phyloP scores from a whole-genome alignment of 2,113 vertebrate genomes.

The Propithecus coquereli region DNA sequence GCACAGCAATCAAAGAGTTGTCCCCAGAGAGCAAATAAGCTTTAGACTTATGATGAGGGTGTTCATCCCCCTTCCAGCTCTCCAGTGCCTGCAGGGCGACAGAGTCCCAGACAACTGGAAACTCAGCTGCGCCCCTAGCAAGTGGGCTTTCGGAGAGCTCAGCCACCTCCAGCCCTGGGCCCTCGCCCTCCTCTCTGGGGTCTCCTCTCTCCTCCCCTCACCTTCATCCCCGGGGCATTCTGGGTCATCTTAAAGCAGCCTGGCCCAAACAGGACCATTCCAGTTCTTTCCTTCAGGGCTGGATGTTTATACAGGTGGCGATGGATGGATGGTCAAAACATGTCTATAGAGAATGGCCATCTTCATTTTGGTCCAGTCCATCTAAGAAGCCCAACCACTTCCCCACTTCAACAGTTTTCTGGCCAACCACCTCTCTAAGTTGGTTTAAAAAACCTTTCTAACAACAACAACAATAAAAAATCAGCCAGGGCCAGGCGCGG shows the following conservation, averaged over 20 bases:
- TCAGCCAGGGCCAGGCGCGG: too few relatives aligned
- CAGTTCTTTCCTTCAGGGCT: background rate
- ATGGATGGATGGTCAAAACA: accelerated
- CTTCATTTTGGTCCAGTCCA: background rate
- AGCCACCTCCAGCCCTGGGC: background rate
- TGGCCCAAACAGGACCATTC: background rate
- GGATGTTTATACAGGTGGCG: background rate
- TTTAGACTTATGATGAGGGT: background rate
- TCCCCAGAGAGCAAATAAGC: background rate
- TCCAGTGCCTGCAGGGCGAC: background rate
- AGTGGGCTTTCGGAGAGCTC: background rate
- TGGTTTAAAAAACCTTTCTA: background rate
- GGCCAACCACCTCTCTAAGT: background rate
- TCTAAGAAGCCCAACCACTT: background rate
- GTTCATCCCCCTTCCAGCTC: background rate
- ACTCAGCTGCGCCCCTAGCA: background rate
- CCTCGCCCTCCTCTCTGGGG: background rate
- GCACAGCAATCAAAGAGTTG: background rate
- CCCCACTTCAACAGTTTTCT: background rate
- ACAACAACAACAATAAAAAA: too few relatives aligned
- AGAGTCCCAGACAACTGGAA: background rate
- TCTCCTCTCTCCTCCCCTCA: background rate
- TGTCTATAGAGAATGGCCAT: background rate
- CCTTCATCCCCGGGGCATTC: background rate
- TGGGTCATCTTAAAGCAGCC: background rate